Evolutionary conservation across 35 echinoderm and acorn worm species (phyloP), one percentile per base, ranked within the genome.

Genomic region (Lytechinus variegatus): DNA sequence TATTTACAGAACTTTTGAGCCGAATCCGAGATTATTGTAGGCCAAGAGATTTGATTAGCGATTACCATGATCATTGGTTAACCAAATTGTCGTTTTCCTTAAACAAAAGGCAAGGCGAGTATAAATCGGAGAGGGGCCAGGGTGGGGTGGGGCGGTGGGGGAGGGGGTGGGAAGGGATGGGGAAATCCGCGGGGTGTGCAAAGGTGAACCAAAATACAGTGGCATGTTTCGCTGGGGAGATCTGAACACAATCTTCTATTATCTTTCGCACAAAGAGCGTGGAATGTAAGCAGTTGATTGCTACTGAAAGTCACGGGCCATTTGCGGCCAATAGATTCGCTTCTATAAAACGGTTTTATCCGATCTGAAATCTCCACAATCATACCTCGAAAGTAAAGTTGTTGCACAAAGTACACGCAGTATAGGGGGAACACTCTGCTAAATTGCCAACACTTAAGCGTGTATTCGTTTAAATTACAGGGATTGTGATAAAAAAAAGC

Each of bases 251-350:
- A 90, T 90, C 88, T 24, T 54, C 52, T 90, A 90, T 90, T 90
- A 90, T 90, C 88, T 90, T 12, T 54, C 88, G 24, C 33, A 90
- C 88, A 90, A 90, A n/a, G 88, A 54, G 14, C 4, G 9, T 52
- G 88, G 88, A 90, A 90, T 90, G 88, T 44, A 12, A 54, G 88
- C 87, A 89, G 9, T 89, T 29, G 28, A 89, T 89, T 29, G 52
- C 88, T 10, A 3, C 88, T 90, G 52, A 51, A 44, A 90, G 88
- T 90, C 88, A 90, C 88, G 88, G 88, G 27, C 88, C 88, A 90
- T 90, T 90, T 90, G n/a, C 88, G 29, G 88, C 29, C 29, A 90
- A 90, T 90, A 54, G 88, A 54, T 33, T 54, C 88, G 29, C 19
- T 79, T 79, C 66, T 27, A n/a, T n/a, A 79, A 79, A 79, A 79